Percentiles rank a stretch among this genome's conserved stretches.
These are phyloP conservation scores for Yponomeuta cagnagella DNA, from an alignment of 2,888 invertebrate species.

Conservation along the genomic window DNA sequence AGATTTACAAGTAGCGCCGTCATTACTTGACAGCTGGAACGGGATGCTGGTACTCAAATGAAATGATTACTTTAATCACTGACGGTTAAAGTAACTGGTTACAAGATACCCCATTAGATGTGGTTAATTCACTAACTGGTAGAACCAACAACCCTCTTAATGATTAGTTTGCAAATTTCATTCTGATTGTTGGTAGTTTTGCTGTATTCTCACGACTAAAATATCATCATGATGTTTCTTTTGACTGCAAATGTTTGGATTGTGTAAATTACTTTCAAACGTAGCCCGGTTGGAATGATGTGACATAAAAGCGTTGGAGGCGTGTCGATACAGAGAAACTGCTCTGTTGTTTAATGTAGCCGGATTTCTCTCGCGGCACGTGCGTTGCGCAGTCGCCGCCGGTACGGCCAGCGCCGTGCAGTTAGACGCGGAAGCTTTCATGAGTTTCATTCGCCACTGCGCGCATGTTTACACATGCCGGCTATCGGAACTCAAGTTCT, in stretches of 20 bases:
- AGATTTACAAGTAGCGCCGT: not conserved
- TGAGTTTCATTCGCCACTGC: constrained; percentile 54
- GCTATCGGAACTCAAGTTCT: constrained; percentile 61
- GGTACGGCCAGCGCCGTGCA: constrained; percentile 34
- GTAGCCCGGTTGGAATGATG: not conserved
- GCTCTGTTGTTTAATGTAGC: constrained; percentile 21
- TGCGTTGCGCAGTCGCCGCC: constrained; percentile 35
- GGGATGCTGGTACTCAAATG: not conserved
- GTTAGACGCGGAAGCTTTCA: constrained; percentile 46
- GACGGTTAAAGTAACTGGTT: not conserved
- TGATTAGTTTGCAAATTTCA: not conserved
- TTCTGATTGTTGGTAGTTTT: not conserved
- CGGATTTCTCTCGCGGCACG: constrained; percentile 51
- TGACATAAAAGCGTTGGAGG: constrained; percentile 10
- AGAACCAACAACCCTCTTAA: not conserved
- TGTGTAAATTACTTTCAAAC: constrained; percentile 1
- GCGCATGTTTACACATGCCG: constrained; percentile 55
- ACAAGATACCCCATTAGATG: constrained; percentile 1
- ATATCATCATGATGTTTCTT: not conserved
- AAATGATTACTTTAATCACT: not conserved
- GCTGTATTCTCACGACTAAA: not conserved
- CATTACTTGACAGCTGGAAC: not conserved
- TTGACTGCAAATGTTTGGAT: not conserved
- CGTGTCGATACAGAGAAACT: constrained; percentile 18
- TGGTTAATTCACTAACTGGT: not conserved